Evolutionary conservation across 2,888 invertebrate species (phyloP).

Genomic region (Cantharis lateralis): DNA sequence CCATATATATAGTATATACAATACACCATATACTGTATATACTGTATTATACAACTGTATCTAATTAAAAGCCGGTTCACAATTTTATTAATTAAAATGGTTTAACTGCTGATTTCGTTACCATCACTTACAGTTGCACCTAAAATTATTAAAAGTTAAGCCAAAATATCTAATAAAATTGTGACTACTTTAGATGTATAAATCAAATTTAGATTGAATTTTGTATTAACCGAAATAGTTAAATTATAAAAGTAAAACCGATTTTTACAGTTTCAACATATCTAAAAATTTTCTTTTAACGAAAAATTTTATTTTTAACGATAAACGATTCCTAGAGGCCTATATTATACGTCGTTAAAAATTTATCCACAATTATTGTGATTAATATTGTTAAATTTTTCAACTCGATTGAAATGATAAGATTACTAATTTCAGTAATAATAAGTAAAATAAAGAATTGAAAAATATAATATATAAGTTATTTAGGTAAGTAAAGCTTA

Average conservation of each 20-base stretch:
- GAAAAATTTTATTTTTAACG: conserved; percentile 14
- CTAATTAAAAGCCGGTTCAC: conserved; percentile 5
- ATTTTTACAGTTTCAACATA: conserved; percentile 18
- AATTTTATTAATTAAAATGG: conserved; percentile 5
- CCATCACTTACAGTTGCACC: background rate
- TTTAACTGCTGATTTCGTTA: background rate
- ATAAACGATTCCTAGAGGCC: conserved; percentile 22
- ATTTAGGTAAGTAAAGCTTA: background rate
- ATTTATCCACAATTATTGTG: conserved; percentile 4
- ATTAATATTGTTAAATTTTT: conserved; percentile 1
- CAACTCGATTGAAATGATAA: background rate
- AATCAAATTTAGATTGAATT: conserved; percentile 2
- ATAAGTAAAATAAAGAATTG: background rate
- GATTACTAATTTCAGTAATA: background rate
- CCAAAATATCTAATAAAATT: background rate
- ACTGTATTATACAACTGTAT: background rate
- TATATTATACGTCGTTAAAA: conserved; percentile 14
- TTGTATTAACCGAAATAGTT: background rate
- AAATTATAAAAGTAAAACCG: background rate
- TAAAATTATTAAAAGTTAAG: background rate
- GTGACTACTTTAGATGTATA: conserved; percentile 3
- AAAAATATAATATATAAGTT: background rate
- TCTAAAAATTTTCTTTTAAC: conserved; percentile 10
- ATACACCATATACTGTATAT: no score
- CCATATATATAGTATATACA: no score